These are phyloP conservation scores for Cheilosia vernalis DNA, from an alignment of 2,888 invertebrate species.

Conservation along the genomic window DNA sequence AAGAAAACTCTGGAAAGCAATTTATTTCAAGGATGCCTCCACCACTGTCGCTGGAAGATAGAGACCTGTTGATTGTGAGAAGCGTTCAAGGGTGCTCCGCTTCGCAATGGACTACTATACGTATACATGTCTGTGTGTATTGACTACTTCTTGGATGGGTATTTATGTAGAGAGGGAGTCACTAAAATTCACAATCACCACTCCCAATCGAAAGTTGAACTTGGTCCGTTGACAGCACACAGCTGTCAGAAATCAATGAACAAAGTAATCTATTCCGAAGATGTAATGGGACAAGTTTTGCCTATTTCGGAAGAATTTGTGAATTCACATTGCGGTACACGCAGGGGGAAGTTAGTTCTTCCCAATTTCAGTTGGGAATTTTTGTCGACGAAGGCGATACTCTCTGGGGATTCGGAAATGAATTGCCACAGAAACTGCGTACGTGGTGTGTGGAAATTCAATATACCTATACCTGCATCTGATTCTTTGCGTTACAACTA, in stretches of 20 bases:
- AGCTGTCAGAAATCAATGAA: constrained; percentile 57
- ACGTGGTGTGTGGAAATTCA: neutral
- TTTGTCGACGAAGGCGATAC: neutral
- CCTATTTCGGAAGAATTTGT: constrained; percentile 11
- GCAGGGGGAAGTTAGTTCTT: neutral
- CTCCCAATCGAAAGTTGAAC: neutral
- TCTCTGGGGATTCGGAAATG: constrained; percentile 1
- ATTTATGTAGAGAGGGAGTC: too few relatives aligned
- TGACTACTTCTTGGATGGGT: too few relatives aligned
- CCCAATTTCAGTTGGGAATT: constrained; percentile 30
- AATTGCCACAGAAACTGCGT: constrained; percentile 8
- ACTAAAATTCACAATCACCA: too few relatives aligned
- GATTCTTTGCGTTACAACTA: constrained; percentile 6
- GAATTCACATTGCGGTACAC: neutral
- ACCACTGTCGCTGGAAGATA: constrained; percentile 34
- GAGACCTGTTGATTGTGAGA: constrained; percentile 67
- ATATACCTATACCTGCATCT: neutral
- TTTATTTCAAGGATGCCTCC: constrained; percentile 69
- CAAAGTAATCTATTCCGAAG: constrained; percentile 40
- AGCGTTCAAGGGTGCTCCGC: constrained; percentile 21
- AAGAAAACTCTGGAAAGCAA: constrained; percentile 54
- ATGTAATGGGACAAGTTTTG: constrained; percentile 41
- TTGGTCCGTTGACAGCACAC: neutral
- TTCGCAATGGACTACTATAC: constrained; percentile 33
- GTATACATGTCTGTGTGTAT: neutral